Percentiles rank a stretch among this genome's conserved stretches.
Conservation (phyloP, 2,113 vertebrate genomes). For the Sigmodon hispidus region DNA sequence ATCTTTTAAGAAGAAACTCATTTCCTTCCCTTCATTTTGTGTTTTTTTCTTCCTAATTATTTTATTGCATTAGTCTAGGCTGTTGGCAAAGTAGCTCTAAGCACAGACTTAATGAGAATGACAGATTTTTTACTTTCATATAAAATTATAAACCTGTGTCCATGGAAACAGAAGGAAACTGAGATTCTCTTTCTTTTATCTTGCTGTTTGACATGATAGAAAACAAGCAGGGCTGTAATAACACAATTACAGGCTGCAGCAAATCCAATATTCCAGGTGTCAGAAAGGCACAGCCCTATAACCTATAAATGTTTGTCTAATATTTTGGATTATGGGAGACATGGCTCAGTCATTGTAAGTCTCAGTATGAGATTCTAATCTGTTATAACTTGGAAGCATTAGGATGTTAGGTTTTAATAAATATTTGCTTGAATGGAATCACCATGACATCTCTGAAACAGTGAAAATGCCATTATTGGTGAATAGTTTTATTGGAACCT, state of each 20-base stretch:
- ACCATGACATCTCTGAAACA: not conserved
- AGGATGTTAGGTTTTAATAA: slow-evolving; percentile 14
- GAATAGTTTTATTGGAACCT: not conserved
- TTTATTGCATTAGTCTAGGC: slow-evolving; percentile 80
- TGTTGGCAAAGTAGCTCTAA: slow-evolving; percentile 78
- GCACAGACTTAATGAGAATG: slow-evolving; percentile 84
- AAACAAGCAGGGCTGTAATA: slow-evolving; percentile 78
- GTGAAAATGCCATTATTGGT: not conserved
- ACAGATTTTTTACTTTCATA: slow-evolving; percentile 81
- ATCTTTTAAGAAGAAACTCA: slow-evolving; percentile 64
- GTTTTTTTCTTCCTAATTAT: slow-evolving; percentile 75
- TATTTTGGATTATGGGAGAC: not conserved
- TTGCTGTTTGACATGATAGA: slow-evolving; percentile 59
- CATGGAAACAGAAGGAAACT: slow-evolving; percentile 88
- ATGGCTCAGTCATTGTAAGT: not conserved
- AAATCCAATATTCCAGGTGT: slow-evolving; percentile 70
- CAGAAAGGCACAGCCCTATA: slow-evolving; percentile 66
- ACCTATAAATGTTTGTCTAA: slow-evolving; percentile 52
- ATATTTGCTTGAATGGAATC: slow-evolving; percentile 42
- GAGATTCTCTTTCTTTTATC: slow-evolving; percentile 77
- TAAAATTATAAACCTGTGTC: slow-evolving; percentile 86
- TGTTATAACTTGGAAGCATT: not conserved
- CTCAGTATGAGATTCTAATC: not conserved
- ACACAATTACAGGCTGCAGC: slow-evolving; percentile 75
- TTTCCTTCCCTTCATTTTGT: slow-evolving; percentile 75